These are phyloP conservation scores for Acheta domesticus DNA, from an alignment of 2,888 invertebrate species.

Conservation along the genomic window DNA sequence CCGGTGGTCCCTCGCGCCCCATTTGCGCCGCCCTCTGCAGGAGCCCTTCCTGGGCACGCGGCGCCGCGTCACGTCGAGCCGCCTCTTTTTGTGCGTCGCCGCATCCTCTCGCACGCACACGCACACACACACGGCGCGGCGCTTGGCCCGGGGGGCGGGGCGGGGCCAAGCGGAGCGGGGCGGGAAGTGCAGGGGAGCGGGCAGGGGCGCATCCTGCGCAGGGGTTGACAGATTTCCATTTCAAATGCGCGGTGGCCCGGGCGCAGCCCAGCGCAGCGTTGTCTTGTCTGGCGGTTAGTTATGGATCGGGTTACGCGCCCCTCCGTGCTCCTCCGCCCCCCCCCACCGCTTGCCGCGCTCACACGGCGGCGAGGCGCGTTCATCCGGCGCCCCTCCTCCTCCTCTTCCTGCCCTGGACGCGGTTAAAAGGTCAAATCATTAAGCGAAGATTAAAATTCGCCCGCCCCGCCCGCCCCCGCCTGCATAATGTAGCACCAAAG, in stretches of 20 bases:
- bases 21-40: too few relatives aligned
- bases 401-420: not conserved
- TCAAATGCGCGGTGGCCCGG: not conserved
- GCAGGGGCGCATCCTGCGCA: not conserved
- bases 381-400: slow-evolving; percentile 4
- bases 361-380: too few relatives aligned
- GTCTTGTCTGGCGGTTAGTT: slow-evolving; percentile 10
- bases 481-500: not conserved
- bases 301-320: not conserved
- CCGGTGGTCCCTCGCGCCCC: too few relatives aligned
- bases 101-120: too few relatives aligned
- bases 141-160: not conserved
- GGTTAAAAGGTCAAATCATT: slow-evolving; percentile 18
- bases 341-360: not conserved
- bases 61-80: too few relatives aligned
- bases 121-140: too few relatives aligned
- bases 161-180: too few relatives aligned
- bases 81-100: too few relatives aligned
- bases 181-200: too few relatives aligned
- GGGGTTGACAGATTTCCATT: slow-evolving; percentile 18
- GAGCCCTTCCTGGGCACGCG: too few relatives aligned
- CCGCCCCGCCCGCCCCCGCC: not conserved
- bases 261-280: not conserved
- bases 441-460: slow-evolving; percentile 10
- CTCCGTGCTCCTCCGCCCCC: not conserved